Base-by-base conservation (phyloP, 2,113 vertebrate genomes). In the Actenoides lindsayi region DNA sequence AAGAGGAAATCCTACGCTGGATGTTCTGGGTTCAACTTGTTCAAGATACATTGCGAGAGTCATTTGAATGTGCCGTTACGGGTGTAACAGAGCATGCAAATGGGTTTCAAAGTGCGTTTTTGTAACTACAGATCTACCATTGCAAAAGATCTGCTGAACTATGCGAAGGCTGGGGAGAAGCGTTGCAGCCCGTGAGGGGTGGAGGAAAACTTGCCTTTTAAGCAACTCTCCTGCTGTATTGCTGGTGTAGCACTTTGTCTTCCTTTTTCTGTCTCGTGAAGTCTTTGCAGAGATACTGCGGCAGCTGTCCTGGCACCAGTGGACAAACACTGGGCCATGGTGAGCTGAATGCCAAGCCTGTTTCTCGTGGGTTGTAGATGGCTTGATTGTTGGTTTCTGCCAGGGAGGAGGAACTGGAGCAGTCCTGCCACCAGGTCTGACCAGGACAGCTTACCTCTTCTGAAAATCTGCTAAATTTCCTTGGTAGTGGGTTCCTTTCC, bases 1-100 rank as follows among this genome's bases (percentile, higher is more conserved):
- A 93, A 97, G 94, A 94, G 93, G 93, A 96, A 94, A 95, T 95
- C 89, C 69, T 70, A 39, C 37, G 79, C 57, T 94, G 93, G 74
- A 90, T 83, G 59, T 81, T 69, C 92, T 78, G 79, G 44, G 79
- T 85, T 93, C 37, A 28, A 8, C 56, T 86, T 69, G 74, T 80
- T 83, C 83, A 74, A 85, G 85, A 74, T 53, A 16, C 54, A 25
- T 57, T 84, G 86, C 68, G 48, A 78, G 73, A 59, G 53, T 67
- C 27, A 60, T 83, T 86, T 95, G 85, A 88, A 92, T 83, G 24
- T 74, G 79, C 24, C 0, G 0, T 33, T 82, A 56, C 46, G n/a
- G 46, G 69, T 10, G 2, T 48, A 71, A 80, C 68, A 63, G 76
- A 63, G 41, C 62, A 64, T 89, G 86, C 57, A 94, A 89, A 84